Base-by-base conservation (phyloP, 2,888 invertebrate species). In the Drosophila siamana region DNA sequence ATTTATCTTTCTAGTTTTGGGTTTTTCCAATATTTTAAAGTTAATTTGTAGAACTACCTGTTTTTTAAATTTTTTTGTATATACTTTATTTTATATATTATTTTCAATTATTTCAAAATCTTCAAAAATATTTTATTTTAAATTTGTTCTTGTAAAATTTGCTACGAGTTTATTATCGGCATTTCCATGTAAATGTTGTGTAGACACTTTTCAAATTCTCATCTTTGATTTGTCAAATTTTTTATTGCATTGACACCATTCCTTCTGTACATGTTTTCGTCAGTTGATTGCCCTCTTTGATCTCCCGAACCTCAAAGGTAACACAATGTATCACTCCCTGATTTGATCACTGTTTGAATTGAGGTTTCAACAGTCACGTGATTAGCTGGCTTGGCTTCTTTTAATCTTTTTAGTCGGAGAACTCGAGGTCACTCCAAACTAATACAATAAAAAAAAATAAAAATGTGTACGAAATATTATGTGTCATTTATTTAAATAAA, bases 401-500 rank as follows among this genome's bases (percentile, higher is more conserved):
- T 43, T 5, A 26, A 26, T 44, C 44, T 36, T 44, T 44, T 36
- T 19, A 43, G 19, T 61, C 54, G 26, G 16, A 41, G 41, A 33
- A 50, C 26, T 22, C 48, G 36, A 63, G 63, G 63, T 57, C 48
- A 44, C 9, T 36, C n/a, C 36, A 6, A 50, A 13, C 22, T 33
- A 55, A 36, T 40, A 26, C 6, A 15, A 38, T 11, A 38, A 15
- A 7, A 38, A 38, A 6, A 15, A 15, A 13, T 8, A 13, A 13
- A 38, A 38, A 2, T 38, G 24, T 30, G n/a, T 36, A 41, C 50
- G 36, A 57, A 63, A 63, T 57, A 36, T 57, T 57, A 50, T 57
- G 48, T 59, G 63, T 50, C 51, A 64, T 51, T 59, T 64, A 51
- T 64, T 59, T 40, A 64, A 59, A 64, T 64, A 59, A 64, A 59